These are phyloP conservation scores for Enteromius thamalakanensis DNA, from an alignment of 2,797 vertebrate genomes.

Conservation along the genomic window DNA sequence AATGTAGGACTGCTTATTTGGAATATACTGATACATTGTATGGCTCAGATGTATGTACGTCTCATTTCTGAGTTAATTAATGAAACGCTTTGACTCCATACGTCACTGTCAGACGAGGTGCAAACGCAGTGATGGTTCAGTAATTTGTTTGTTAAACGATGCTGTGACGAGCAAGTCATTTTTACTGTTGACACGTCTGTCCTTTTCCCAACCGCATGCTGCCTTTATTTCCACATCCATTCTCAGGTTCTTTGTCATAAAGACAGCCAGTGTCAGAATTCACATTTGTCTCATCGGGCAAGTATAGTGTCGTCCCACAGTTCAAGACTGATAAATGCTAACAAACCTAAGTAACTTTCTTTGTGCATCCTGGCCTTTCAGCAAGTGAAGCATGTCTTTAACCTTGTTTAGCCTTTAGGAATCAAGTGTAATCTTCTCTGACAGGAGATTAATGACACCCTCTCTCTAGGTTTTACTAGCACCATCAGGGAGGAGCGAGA, in stretches of 20 bases:
- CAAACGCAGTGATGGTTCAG: background rate
- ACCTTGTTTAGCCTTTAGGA: slow-evolving; percentile 61
- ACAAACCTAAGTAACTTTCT: slow-evolving; percentile 45
- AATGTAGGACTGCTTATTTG: background rate
- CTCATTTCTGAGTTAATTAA: slow-evolving; percentile 12
- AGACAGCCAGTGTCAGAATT: slow-evolving; percentile 36
- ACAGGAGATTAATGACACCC: slow-evolving; percentile 61
- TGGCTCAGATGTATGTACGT: background rate
- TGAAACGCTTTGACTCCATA: background rate
- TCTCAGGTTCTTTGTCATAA: slow-evolving; percentile 24
- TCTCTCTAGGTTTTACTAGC: slow-evolving; percentile 48
- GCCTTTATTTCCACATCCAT: slow-evolving; percentile 32
- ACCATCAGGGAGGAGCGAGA: slow-evolving; percentile 45
- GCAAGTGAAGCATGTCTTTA: slow-evolving; percentile 55
- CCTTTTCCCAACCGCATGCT: slow-evolving; percentile 27
- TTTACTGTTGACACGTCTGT: slow-evolving; percentile 32
- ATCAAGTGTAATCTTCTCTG: slow-evolving; percentile 57
- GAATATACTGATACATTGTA: background rate
- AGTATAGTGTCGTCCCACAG: background rate
- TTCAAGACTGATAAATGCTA: slow-evolving; percentile 37
- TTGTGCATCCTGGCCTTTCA: slow-evolving; percentile 38
- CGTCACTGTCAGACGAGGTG: slow-evolving; percentile 8
- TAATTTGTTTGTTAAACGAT: slow-evolving; percentile 37
- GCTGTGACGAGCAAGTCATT: slow-evolving; percentile 20
- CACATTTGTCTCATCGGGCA: slow-evolving; percentile 33